Percentiles rank a stretch among this genome's conserved stretches.
These are phyloP conservation scores for Ophioninae sp. DNA, from an alignment of 2,888 invertebrate species.

Conservation along the genomic window DNA sequence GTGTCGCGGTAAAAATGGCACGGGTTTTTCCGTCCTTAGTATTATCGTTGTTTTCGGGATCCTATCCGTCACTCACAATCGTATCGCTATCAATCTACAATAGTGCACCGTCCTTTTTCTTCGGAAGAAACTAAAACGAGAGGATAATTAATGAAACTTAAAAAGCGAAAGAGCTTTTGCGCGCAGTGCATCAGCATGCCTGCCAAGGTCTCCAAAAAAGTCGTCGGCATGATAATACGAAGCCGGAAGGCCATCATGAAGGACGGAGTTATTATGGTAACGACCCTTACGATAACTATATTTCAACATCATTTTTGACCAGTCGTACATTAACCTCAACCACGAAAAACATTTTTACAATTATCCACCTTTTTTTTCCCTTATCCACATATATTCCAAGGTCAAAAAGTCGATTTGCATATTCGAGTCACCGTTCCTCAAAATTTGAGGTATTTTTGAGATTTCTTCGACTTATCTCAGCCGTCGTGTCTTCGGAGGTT, in stretches of 20 bases:
- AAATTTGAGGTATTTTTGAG: not conserved
- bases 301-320: not conserved
- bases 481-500: not conserved
- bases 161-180: constrained; percentile 80
- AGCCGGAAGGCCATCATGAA: constrained; percentile 93
- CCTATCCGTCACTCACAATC: constrained; percentile 21
- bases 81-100: not conserved
- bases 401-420: not conserved
- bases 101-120: not conserved
- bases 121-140: constrained; percentile 22
- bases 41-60: constrained; percentile 32
- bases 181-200: constrained; percentile 83
- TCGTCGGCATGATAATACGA: constrained; percentile 93
- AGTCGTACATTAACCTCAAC: not conserved
- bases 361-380: not conserved
- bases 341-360: not conserved
- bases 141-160: constrained; percentile 78
- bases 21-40: constrained; percentile 38
- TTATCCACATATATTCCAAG: not conserved
- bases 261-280: constrained; percentile 93
- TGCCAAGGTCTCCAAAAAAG: constrained; percentile 90
- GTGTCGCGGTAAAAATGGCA: constrained; percentile 58
- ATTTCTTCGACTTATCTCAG: not conserved
- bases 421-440: not conserved
- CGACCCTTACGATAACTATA: constrained; percentile 73